Base-by-base conservation (phyloP, 2,797 vertebrate genomes). In the Onychomys arenicola region DNA sequence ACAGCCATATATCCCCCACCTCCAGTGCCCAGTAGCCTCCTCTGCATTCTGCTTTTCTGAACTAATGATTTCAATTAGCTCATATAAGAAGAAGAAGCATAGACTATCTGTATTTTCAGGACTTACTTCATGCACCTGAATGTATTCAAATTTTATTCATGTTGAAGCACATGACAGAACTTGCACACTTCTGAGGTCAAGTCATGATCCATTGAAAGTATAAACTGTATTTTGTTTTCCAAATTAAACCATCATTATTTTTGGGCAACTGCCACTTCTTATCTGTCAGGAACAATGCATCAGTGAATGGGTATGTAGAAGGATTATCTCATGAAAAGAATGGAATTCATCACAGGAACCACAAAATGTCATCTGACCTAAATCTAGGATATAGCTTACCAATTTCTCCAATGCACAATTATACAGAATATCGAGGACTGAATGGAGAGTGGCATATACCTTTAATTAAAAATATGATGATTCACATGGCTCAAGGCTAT, bases 321-420 rank as follows among this genome's bases (percentile, higher is more conserved):
- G 43, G 17, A 77, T 29, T 52, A 2, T 37, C 19, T 86, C 21
- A 80, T 67, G 12, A 32, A 63, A 80, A 93, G 27, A 91, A 55
- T 32, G 84, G 46, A 88, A 27, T 23, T 73, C 40, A 46, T 57
- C 46, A 91, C 19, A 89, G 37, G 5, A 84, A 52, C n/a, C 71
- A 75, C 57, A 57, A 61, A 94, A 77, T 82, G 23, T 91, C 32
- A 81, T 81, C 11, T 76, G 57, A 95, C 73, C n/a, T 55, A 76
- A 92, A 69, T 67, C 43, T 80, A n/a, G 17, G 21, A 0, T 2
- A 7, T 37, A 55, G 46, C 27, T 57, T 95, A 86, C 91, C 16
- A 76, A 23, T 46, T 89, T 84, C 52, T 76, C 21, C 75, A 76
- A 12, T 52, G 59, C 11, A 63, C 27, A 80, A 37, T 14, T 43